These are phyloP conservation scores for Tricholaema leucomelas DNA, from an alignment of 2,113 vertebrate species.

Conservation along the genomic window DNA sequence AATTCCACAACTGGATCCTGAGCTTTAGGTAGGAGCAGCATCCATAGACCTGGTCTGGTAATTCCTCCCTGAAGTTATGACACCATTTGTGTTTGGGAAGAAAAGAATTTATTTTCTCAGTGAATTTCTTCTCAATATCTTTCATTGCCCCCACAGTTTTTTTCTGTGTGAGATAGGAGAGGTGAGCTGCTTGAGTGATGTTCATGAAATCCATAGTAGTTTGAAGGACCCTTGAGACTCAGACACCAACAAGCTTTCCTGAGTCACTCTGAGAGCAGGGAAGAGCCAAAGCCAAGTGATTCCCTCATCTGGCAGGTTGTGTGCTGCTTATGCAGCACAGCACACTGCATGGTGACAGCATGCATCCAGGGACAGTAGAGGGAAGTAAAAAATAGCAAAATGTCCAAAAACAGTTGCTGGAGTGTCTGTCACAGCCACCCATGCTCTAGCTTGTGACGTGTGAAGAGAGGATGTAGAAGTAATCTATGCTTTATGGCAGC, in stretches of 20 bases:
- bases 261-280: not conserved
- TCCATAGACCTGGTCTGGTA: not conserved
- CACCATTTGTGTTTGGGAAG: not conserved
- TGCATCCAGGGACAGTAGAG: not conserved
- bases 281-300: not conserved
- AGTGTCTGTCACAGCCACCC: not conserved
- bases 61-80: not conserved
- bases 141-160: not conserved
- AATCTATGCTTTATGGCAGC: not conserved
- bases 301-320: not conserved
- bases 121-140: not conserved
- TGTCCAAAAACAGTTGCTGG: not conserved
- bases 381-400: not conserved
- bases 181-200: not conserved
- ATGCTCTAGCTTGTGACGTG: not conserved
- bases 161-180: not conserved
- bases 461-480: not conserved
- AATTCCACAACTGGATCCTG: not conserved
- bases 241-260: not conserved
- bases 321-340: not conserved
- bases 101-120: not conserved
- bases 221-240: not conserved
- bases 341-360: rapidly evolving
- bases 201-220: not conserved
- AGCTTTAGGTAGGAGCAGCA: not conserved